A percentile compares a stretch with the other conserved stretches of the same genome.
Evolutionary conservation across 2,888 invertebrate genomes (phyloP).

Genomic region (Cryptophagus acutangulus): DNA sequence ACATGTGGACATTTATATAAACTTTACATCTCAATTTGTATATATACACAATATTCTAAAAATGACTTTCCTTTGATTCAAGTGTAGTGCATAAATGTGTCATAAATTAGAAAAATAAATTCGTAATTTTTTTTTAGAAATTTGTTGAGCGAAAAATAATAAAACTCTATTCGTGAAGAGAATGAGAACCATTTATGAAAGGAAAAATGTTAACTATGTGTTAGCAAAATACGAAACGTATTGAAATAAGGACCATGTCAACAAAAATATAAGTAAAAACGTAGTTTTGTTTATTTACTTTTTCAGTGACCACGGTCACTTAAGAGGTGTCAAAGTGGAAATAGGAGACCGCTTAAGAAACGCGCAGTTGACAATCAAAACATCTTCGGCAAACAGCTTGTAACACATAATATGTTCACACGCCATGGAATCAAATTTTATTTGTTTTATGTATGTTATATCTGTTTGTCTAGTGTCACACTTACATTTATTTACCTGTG

Average conservation of each 20-base stretch:
- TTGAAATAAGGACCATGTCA: no score
- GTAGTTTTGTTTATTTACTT: slow-evolving; percentile 30
- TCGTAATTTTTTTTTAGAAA: no score
- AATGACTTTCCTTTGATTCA: slow-evolving; percentile 19
- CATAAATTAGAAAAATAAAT: no score
- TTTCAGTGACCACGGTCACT: slow-evolving; percentile 28
- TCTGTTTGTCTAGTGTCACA: no score
- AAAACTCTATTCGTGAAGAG: no score
- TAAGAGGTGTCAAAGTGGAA: slow-evolving; percentile 31
- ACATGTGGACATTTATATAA: slow-evolving; percentile 20
- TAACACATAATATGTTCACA: slow-evolving; percentile 23
- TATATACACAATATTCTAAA: slow-evolving; percentile 19
- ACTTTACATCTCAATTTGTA: slow-evolving; percentile 17
- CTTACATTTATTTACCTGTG: no score
- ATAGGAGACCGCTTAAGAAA: slow-evolving; percentile 32
- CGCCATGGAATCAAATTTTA: slow-evolving; percentile 25
- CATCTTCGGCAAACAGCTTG: slow-evolving; percentile 29
- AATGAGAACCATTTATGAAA: no score
- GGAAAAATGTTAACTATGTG: slow-evolving; percentile 15
- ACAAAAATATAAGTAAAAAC: slow-evolving; percentile 22
- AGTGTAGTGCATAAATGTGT: no score
- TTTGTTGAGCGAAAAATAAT: no score
- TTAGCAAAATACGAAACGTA: slow-evolving; percentile 14
- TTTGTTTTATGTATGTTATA: slow-evolving; percentile 14
- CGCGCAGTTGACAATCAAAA: slow-evolving; percentile 32